These are phyloP conservation scores for Laticauda colubrina DNA, from an alignment of 2,113 vertebrate genomes.

Conservation along the genomic window DNA sequence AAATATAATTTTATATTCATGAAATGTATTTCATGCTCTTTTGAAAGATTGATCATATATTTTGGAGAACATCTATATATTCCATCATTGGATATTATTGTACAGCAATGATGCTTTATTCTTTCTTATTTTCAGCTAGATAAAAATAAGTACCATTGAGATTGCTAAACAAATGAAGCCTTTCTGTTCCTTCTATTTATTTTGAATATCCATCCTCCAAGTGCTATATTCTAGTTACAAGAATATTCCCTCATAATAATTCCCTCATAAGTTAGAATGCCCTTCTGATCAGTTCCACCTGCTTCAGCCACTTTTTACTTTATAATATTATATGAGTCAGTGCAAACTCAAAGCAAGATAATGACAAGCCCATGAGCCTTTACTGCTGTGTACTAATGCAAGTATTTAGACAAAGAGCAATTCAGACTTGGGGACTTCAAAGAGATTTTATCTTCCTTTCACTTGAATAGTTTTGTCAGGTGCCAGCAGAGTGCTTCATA, in stretches of 20 bases:
- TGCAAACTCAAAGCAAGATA: background rate
- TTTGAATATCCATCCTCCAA: background rate
- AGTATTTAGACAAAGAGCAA: background rate
- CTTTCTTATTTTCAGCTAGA: background rate
- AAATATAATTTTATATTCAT: background rate
- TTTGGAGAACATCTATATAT: background rate
- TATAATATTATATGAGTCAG: background rate
- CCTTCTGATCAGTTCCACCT: background rate
- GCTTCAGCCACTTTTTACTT: background rate
- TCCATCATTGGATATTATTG: background rate
- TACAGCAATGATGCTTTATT: background rate
- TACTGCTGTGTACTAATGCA: background rate
- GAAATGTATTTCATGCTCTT: background rate
- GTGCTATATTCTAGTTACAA: background rate
- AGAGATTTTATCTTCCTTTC: background rate
- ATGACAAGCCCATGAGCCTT: background rate
- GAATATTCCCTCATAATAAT: background rate
- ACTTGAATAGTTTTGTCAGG: background rate
- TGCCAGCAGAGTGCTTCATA: background rate
- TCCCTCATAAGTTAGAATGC: background rate
- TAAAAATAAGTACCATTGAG: background rate
- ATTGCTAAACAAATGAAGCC: background rate
- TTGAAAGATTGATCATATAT: background rate
- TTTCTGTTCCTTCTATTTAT: background rate
- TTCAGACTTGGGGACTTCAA: background rate